Evolutionary conservation across 2,113 vertebrate species (phyloP).

Genomic region (Bos javanicus): DNA sequence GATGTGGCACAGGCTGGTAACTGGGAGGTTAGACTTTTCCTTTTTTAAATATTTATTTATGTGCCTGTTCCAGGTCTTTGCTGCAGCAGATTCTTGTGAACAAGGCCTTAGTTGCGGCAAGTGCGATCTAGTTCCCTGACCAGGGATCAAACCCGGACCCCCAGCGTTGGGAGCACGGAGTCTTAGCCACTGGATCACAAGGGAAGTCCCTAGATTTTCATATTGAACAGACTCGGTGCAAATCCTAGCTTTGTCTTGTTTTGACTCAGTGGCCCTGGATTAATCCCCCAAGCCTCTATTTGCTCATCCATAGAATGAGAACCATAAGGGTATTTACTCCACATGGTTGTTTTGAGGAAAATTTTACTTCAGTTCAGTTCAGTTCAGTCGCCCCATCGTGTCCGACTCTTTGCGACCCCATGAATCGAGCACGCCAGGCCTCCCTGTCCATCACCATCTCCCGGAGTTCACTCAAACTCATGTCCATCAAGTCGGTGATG

Average conservation of each 20-base stretch:
- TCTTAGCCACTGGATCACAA: background rate
- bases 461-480: too few species aligned
- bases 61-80: background rate
- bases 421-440: too few species aligned
- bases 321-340: background rate
- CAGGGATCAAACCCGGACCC: background rate
- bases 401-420: too few species aligned
- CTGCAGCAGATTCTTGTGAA: background rate
- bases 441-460: too few species aligned
- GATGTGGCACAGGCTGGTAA: background rate
- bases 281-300: background rate
- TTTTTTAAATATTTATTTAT: background rate
- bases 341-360: too few species aligned
- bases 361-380: too few species aligned
- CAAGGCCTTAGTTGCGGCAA: background rate
- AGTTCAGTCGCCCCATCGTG: too few species aligned
- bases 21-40: background rate
- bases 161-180: background rate
- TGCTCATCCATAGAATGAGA: background rate
- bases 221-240: background rate
- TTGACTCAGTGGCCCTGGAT: background rate
- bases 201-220: background rate
- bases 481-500: too few species aligned
- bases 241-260: background rate
- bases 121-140: background rate